Evolutionary conservation across 2,797 vertebrate species (phyloP), one percentile per base, ranked within the genome.

Genomic region (Malacoraja senta): DNA sequence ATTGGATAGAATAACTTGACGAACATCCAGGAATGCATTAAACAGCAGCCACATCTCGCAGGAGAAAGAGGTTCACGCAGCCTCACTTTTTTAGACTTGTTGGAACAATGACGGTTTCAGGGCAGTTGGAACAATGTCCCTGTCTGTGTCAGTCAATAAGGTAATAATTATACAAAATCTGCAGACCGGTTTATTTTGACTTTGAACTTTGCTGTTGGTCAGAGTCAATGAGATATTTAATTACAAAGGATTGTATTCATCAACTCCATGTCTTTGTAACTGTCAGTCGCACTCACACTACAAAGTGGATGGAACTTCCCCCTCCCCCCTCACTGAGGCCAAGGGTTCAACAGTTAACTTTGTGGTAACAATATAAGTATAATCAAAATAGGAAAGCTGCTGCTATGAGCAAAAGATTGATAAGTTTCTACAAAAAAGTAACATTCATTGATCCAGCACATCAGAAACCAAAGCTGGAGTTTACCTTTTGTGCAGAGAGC

Each of bases 341-440:
- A 97, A 96, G 96, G 96, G 95, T 96, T 95, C 94, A 12, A 94
- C 95, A 96, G 96, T 97, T 97, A 97, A 96, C 96, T 96, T 95
- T 95, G 95, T 97, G 96, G 97, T 97, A 96, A 97, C 96, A 97
- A 96, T 96, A 97, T 95, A 96, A 97, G 96, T 96, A 97, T 97
- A 96, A 96, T 95, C 95, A 95, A 95, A 96, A 97, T 97, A 96
- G 97, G 96, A 96, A 96, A 44, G 68, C 9, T 74, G 71, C 21
- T 91, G 71, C 32, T 88, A 8, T 72, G 90, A 91, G 68, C 35
- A 91, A 74, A 91, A 44, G 88, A 91, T 72, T 91, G 35, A 91
- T 72, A 91, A 91, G 38, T 38, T 91, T 74, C 90, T 17, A 26
- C 24, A 44, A 74, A 74, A 91, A 53, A 21, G 32, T 91, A 91